These are phyloP conservation scores for Otocyon megalotis DNA, from an alignment of 2,113 vertebrate genomes.

Conservation along the genomic window DNA sequence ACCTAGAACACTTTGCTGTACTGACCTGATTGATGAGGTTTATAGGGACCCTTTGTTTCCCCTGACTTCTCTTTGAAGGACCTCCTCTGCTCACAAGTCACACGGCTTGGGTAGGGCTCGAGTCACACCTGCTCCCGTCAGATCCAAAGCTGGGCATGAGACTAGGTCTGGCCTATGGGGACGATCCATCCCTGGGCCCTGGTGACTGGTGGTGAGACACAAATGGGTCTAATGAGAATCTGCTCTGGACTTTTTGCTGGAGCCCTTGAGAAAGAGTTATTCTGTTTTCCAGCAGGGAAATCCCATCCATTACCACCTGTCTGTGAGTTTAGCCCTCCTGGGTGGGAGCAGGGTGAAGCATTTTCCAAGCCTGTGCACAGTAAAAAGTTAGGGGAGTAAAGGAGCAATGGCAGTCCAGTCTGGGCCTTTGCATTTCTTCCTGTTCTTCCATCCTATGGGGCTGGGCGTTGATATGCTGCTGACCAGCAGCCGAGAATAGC, in stretches of 20 bases:
- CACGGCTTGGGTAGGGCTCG: neutral
- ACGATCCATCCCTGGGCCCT: no score
- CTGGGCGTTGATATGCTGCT: neutral
- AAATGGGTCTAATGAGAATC: neutral
- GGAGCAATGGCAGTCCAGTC: neutral
- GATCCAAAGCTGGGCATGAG: neutral
- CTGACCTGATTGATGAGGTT: neutral
- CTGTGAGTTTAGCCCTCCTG: neutral
- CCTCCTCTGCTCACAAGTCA: neutral
- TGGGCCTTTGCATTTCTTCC: neutral
- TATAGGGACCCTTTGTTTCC: neutral
- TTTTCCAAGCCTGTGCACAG: neutral
- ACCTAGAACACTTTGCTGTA: neutral
- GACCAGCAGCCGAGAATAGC: constrained; percentile 67
- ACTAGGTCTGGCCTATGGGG: no score
- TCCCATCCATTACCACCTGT: fast-evolving
- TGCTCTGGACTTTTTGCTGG: neutral
- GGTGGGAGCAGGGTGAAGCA: neutral
- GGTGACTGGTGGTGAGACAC: neutral
- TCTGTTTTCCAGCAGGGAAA: neutral
- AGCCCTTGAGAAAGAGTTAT: neutral
- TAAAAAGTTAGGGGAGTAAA: neutral
- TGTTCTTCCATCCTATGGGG: neutral
- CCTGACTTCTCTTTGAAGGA: neutral
- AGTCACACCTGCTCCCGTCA: no score